Evolutionary conservation across 1,140 invertebrate species (phyloP).

Genomic region (Caenorhabditis elegans): WBcel235 BX284603.4:6192501-6193000

Average conservation of each 20-base stretch:
- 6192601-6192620: background rate
- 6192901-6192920: slow-evolving; percentile 19
- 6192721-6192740: slow-evolving; percentile 51
- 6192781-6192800: slow-evolving; percentile 54
- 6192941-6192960: slow-evolving; percentile 25
- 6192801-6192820: slow-evolving; percentile 57
- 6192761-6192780: slow-evolving; percentile 54
- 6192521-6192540: slow-evolving; percentile 14
- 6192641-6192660: slow-evolving; percentile 23
- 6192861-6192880: slow-evolving; percentile 41
- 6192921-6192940: slow-evolving; percentile 53
- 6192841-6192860: slow-evolving; percentile 42
- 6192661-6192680: background rate
- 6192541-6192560: slow-evolving; percentile 16
- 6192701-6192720: slow-evolving; percentile 42
- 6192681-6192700: slow-evolving; percentile 38
- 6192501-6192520: too few species aligned
- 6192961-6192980: background rate
- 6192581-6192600: slow-evolving; percentile 1
- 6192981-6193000: slow-evolving; percentile 27
- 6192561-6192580: slow-evolving; percentile 9
- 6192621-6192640: slow-evolving; percentile 29
- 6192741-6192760: slow-evolving; percentile 53
- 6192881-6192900: slow-evolving; percentile 30
- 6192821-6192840: slow-evolving; percentile 52